Base-by-base conservation (phyloP, 2,888 invertebrate species). In the Cephalotes varians region DNA sequence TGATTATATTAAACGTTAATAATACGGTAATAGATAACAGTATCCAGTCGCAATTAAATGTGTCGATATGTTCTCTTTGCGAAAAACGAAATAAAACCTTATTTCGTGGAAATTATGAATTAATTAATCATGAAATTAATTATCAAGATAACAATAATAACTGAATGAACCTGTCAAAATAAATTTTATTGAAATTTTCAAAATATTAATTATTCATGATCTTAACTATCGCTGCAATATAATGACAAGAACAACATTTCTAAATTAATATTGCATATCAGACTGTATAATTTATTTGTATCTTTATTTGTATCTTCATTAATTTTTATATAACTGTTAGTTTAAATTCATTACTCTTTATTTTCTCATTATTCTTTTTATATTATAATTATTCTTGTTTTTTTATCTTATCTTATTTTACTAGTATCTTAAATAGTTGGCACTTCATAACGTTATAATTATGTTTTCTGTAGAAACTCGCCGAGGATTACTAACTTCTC, bases 41-140 rank as follows among this genome's bases (percentile, higher is more conserved):
- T n/a, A 40, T 10, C 5, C 31, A n/a, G 21, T 49, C 12, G 18
- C 10, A 37, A 54, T 54, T 71, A 71, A 71, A 71, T 54, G 5
- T 69, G 34, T 37, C 51, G 2, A 49, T 51, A 69, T 54, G 21
- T 51, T 40, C 7, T 47, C 7, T 49, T 34, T 34, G 15, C 25
- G 15, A 18, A 47, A 15, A 51, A n/a, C n/a, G 31, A 51, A 34
- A 54, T 51, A 34, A 51, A 71, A 25, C 3, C 15, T 15, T 69
- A 5, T 51, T 49, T n/a, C 12, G 6, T 69, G 15, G 37, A 51
- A 67, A 34, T 51, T 69, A 21, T 6, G 1, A 21, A n/a, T 5
- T 5, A 51, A 71, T 71, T 71, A 51, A 37, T 21, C 15, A n/a
- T 12, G 34, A 51, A 71, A 71, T 71, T 54, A 71, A 71, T 69